These are phyloP conservation scores for Platerodrilus igneus DNA, from an alignment of 2,888 invertebrate species.

Conservation along the genomic window DNA sequence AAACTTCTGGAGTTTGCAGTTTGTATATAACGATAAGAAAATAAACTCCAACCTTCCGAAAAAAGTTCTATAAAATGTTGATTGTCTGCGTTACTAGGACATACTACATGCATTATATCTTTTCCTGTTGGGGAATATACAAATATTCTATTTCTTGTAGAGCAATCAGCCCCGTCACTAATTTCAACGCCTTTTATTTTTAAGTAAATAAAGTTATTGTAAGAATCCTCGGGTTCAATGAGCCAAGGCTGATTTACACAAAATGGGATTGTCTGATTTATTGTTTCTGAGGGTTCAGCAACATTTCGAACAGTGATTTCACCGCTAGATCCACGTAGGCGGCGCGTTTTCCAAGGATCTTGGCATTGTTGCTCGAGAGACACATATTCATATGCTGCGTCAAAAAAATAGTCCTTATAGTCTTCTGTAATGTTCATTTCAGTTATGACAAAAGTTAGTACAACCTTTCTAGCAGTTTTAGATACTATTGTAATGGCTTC, in stretches of 20 bases:
- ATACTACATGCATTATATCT: conserved; percentile 59
- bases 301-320: conserved; percentile 66
- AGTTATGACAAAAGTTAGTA: conserved; percentile 68
- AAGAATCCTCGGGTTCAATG: conserved; percentile 68
- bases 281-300: conserved; percentile 49
- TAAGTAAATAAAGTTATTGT: conserved; percentile 66
- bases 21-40: conserved; percentile 49
- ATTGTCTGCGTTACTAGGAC: conserved; percentile 53
- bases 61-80: conserved; percentile 59
- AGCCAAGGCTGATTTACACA: conserved; percentile 75
- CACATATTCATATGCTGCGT: conserved; percentile 66
- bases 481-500: conserved; percentile 63
- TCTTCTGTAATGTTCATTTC: conserved; percentile 79
- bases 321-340: conserved; percentile 67
- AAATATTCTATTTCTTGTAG: conserved; percentile 66
- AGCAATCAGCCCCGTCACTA: conserved; percentile 53
- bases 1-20: conserved; percentile 58
- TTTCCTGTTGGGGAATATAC: conserved; percentile 68
- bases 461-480: conserved; percentile 64
- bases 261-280: conserved; percentile 49
- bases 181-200: conserved; percentile 58
- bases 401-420: conserved; percentile 74
- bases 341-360: conserved; percentile 61
- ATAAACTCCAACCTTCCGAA: conserved; percentile 57
- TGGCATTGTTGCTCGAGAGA: conserved; percentile 58